Evolutionary conservation across 2,113 vertebrate genomes (phyloP), one percentile per base, ranked within the genome.

Genomic region (Alectura lathami): DNA sequence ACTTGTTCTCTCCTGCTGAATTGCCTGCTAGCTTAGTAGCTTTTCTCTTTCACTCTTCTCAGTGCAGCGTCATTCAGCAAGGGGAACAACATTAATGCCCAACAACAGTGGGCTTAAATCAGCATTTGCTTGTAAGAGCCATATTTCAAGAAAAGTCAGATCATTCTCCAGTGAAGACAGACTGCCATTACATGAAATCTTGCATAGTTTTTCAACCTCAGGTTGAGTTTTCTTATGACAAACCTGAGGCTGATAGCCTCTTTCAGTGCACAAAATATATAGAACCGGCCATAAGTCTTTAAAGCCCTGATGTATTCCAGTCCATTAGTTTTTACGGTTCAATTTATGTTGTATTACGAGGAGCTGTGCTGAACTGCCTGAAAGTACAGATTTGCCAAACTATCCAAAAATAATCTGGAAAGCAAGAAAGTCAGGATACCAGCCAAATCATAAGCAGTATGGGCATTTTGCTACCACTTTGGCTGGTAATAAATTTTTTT

Each of bases 241-340:
- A 94, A 91, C 81, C 67, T 48, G 43, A 82, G 45, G 75, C 83
- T 70, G 85, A 95, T 91, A 77, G 77, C 42, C 80, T 85, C 91
- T 95, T 95, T 73, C 81, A 47, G 54, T 74, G 80, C 89, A 91
- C 83, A 94, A 89, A 96, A 97, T 94, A 92, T 94, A 96, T 75
- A 84, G 95, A 89, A 87, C 87, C 85, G 88, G 94, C 75, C 91
- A 82, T 96, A 96, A 96, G 93, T 95, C 96, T 97, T 96, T 96
- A 95, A 94, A 96, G 96, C 89, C 89, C 91, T 94, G 93, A 97
- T 96, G 86, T 94, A 96, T 97, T 97, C 96, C 92, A 96, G 77
- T 68, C 95, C 94, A 97, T 97, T 97, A 94, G 93, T 86, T 97
- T 97, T 97, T 97, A 97, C 88, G 57, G 96, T 91, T 94, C 96